These are phyloP conservation scores for Drosophila algonquin DNA, from an alignment of 2,888 invertebrate genomes.

Conservation along the genomic window DNA sequence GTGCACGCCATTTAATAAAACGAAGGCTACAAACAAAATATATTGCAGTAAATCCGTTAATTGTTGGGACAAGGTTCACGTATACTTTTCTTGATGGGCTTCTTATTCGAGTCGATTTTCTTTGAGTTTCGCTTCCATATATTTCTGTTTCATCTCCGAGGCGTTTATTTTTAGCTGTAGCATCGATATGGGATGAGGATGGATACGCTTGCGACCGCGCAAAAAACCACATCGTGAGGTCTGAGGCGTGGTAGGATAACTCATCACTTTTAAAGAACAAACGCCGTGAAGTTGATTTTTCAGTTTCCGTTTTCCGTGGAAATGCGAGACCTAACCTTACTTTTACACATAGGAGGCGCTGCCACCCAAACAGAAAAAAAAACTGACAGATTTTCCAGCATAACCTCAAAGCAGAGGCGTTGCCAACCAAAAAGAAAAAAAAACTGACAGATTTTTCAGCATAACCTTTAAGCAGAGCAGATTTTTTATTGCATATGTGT, in stretches of 20 bases:
- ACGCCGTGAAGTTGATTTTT: not conserved
- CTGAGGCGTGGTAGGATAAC: slow-evolving; percentile 21
- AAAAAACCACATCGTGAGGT: slow-evolving; percentile 25
- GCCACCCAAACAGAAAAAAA: too few relatives aligned
- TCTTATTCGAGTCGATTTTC: not conserved
- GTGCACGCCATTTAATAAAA: slow-evolving; percentile 51
- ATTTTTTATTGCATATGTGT: not conserved
- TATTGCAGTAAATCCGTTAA: not conserved
- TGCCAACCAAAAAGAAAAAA: too few relatives aligned
- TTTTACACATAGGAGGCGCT: not conserved
- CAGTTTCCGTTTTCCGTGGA: not conserved
- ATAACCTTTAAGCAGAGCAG: not conserved
- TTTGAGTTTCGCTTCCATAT: not conserved
- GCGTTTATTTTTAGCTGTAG: not conserved
- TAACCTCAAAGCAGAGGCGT: not conserved
- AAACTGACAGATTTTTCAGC: not conserved
- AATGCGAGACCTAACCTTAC: not conserved
- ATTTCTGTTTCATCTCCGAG: not conserved
- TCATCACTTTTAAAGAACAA: slow-evolving; percentile 12
- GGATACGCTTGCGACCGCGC: slow-evolving; percentile 40
- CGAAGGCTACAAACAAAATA: slow-evolving; percentile 22
- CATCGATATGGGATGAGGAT: slow-evolving; percentile 33
- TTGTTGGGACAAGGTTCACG: not conserved
- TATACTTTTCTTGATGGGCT: not conserved
- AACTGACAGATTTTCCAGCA: not conserved